A percentile compares a stretch with the other conserved stretches of the same genome.
phyloP scores from a whole-genome alignment of 2,113 vertebrate species.

The Marcusenius ussheri region DNA sequence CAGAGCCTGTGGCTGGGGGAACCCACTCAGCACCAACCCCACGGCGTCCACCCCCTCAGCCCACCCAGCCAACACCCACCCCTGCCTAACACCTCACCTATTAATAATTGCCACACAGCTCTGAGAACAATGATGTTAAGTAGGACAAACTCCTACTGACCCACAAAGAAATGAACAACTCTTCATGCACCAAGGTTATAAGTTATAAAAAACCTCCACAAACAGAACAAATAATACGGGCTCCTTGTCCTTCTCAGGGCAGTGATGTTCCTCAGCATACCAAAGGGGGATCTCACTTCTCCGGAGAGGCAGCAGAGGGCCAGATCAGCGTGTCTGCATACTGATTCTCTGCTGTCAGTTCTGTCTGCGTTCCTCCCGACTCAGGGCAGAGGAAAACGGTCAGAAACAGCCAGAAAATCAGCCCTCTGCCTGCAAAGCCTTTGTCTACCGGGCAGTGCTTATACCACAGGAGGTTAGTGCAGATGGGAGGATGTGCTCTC shows the following conservation, averaged over 20 bases:
- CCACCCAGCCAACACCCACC: neutral
- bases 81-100: neutral
- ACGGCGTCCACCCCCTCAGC: neutral
- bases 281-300: neutral
- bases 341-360: neutral
- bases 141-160: neutral
- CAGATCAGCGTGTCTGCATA: neutral
- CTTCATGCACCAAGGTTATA: neutral
- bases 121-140: neutral
- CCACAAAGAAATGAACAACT: neutral
- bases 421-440: neutral
- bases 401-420: neutral
- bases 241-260: neutral
- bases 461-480: neutral
- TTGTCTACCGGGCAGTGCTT: neutral
- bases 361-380: neutral
- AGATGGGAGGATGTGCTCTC: neutral
- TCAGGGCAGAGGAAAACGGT: neutral
- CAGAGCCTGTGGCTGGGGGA: neutral
- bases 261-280: neutral
- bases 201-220: neutral
- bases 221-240: neutral
- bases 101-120: neutral
- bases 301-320: neutral
- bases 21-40: neutral